phyloP scores from a whole-genome alignment of 2,888 invertebrate species.

The Thumatha senex region DNA sequence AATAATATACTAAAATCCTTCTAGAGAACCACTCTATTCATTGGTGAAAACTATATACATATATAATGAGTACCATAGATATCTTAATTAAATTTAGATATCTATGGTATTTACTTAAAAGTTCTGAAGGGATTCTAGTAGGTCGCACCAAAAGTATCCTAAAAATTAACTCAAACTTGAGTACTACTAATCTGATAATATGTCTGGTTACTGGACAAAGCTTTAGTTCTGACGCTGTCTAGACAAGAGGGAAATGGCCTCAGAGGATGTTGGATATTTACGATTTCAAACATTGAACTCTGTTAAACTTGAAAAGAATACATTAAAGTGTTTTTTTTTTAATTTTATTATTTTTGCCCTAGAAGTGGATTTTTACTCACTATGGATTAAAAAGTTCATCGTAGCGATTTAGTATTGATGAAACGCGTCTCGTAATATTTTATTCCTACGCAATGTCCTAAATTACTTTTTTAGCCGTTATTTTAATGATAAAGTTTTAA shows the following conservation, averaged over 20 bases:
- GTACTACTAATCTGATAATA: too few species aligned
- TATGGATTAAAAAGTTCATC: neutral
- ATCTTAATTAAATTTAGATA: too few species aligned
- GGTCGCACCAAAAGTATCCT: too few species aligned
- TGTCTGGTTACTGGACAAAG: too few species aligned
- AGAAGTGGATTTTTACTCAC: too few species aligned
- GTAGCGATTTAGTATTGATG: neutral
- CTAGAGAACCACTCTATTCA: too few species aligned
- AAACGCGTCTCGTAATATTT: neutral
- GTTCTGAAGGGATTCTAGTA: too few species aligned
- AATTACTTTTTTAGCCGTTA: neutral
- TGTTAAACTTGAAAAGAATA: neutral
- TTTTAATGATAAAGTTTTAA: neutral
- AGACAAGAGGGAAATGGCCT: constrained; percentile 15
- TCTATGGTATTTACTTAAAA: too few species aligned
- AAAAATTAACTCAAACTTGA: too few species aligned
- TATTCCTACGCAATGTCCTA: neutral
- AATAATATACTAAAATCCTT: too few species aligned
- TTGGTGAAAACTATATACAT: too few species aligned
- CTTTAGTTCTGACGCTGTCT: constrained; percentile 5
- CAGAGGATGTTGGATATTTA: neutral
- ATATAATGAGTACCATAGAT: too few species aligned
- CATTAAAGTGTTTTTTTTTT: neutral
- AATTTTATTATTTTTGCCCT: neutral
- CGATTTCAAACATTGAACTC: neutral